Evolutionary conservation across 1,140 invertebrate genomes (phyloP), one percentile per base, ranked within the genome.

Genomic region (Panagrolaimus sp.): DNA sequence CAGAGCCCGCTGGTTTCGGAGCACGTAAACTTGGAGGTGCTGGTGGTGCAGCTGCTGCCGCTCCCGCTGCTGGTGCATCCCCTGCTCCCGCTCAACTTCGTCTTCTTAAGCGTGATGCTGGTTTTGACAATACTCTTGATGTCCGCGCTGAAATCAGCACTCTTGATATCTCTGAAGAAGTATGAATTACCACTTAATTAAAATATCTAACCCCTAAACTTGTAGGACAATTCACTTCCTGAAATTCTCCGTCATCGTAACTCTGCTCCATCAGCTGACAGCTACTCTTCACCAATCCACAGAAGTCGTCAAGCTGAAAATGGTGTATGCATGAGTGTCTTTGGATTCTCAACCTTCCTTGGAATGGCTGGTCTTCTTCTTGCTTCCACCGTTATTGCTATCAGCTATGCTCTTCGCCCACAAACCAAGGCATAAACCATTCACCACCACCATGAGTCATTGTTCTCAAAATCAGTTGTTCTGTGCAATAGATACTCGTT

Each of bases 1-100:
- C 76, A 16, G 81, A 83, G 47, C 80, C 80, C 23, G 61, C 62
- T 64, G 80, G 80, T 38, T 82, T 82, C 71, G 79, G 79, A 63
- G 80, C 80, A n/a, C 61, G 64, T 23, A 82, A 80, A 48, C 42
- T 70, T 9, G 76, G 74, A 16, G 77, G 68, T n/a, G 67, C 48
- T n/a, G 71, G 23, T 63, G 72, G 31, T 9, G 69, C n/a, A n/a
- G n/a, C 46, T 27, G 72, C 72, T 38, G 66, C 70, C 61, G 45
- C 43, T n/a, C 66, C 66, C 5, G 67, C 69, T 25, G 71, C 70
- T 42, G 46, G 23, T 53, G 38, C 47, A 42, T 38, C 66, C 42
- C 57, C 57, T 14, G 74, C 74, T 9, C 71, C 77, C 25, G 75
- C 78, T 68, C 73, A 79, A 31, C 75, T 77, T 51, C 69, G 80